Evolutionary conservation across 2,888 invertebrate genomes (phyloP).

Genomic region (Fragum fragum): DNA sequence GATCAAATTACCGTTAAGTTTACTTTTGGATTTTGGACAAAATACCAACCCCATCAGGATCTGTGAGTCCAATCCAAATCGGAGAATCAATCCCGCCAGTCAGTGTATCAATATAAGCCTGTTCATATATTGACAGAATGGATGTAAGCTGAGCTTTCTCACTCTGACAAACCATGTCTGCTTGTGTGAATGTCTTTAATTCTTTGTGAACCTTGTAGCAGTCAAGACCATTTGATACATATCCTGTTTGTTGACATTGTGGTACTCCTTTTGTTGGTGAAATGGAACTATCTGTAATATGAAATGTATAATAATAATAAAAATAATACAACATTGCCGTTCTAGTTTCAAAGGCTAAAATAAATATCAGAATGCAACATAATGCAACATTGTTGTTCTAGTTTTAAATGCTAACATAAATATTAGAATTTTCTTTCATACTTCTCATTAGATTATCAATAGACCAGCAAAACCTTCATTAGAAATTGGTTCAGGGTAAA

Average conservation of each 20-base stretch:
- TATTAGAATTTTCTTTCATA: no score
- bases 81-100: constrained; percentile 36
- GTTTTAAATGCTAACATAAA: no score
- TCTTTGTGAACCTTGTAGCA: constrained; percentile 48
- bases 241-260: constrained; percentile 47
- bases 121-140: constrained; percentile 57
- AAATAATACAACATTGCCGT: no score
- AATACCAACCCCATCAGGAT: constrained; percentile 1
- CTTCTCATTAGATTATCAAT: no score
- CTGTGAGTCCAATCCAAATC: constrained; percentile 61
- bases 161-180: constrained; percentile 50
- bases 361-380: no score
- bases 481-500: no score
- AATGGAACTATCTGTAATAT: constrained; percentile 12
- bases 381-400: no score
- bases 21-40: no score
- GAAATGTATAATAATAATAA: not conserved
- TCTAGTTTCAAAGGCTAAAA: no score
- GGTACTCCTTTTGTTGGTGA: constrained; percentile 20
- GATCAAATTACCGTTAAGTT: no score
- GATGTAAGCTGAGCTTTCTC: constrained; percentile 61
- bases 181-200: constrained; percentile 63
- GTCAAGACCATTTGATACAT: constrained; percentile 45
- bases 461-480: no score
- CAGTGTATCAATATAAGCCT: constrained; percentile 57